Evolutionary conservation across 2,888 invertebrate genomes (phyloP), one percentile per base, ranked within the genome.

Genomic region (Pollenia amentaria): DNA sequence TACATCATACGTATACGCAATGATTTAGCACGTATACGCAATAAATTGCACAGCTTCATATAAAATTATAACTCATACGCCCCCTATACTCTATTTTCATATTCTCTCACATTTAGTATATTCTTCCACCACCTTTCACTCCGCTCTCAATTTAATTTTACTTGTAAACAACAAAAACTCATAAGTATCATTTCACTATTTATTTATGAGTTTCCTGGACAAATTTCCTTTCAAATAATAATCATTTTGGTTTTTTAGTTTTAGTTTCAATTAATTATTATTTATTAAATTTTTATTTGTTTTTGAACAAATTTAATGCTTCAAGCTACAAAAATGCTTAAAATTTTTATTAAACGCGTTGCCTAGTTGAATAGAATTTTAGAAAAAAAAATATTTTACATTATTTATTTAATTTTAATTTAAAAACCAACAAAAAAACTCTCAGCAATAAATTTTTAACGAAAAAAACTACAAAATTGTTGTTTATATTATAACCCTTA

Each of bases 401-500:
- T 38, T 62, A 64, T 46, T 65, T 69, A 21, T 73, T 62, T 82
- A 48, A 64, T 64, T 73, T 80, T 65, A 40, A 65, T 40, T 67
- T 18, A 44, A 64, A 60, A 48, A 48, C 46, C 67, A 40, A 78
- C 4, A 40, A 40, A 46, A 57, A 70, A 64, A 60, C 29, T 51
- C 48, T 70, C n/a, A 51, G 14, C 4, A 29, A 55, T 40, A 44
- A 76, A 73, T 42, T 76, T n/a, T 55, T 10, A 53, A 73, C 60
- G 48, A 48, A 44, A 51, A 77, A 53, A 46, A 70, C 38, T 86
- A 79, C 72, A 84, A 80, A 80, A 60, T 88, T 89, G 87, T 87
- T 90, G 90, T 90, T 89, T 87, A 91, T 90, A 88, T 91, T 88
- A 46, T 87, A 91, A 93, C 93, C 91, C 91, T 93, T 93, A 91